A percentile compares a stretch with the other conserved stretches of the same genome.
These are phyloP conservation scores for Sicus ferrugineus DNA, from an alignment of 2,888 invertebrate genomes.

Conservation along the genomic window DNA sequence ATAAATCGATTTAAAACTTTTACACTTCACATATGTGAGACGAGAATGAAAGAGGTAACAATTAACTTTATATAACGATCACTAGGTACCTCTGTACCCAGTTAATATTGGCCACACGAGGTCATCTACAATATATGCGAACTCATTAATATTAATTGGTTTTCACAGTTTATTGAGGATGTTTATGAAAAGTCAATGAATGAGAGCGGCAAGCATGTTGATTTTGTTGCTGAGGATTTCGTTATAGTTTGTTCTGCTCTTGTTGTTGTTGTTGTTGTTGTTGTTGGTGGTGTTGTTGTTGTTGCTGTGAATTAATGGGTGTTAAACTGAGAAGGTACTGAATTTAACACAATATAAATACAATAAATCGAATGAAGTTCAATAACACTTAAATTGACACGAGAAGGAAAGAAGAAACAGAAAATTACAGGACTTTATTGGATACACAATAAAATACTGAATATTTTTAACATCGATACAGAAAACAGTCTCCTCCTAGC, in stretches of 20 bases:
- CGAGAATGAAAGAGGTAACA: too few relatives aligned
- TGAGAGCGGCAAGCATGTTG: neutral
- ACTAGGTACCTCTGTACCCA: neutral
- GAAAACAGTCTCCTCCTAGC: too few relatives aligned
- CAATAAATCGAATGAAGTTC: conserved; percentile 1
- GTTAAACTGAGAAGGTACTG: too few relatives aligned
- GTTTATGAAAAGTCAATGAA: neutral
- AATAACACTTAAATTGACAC: conserved; percentile 7
- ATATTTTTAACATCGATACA: too few relatives aligned
- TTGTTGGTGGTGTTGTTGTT: neutral
- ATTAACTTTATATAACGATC: too few relatives aligned
- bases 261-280: neutral
- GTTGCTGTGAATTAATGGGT: too few relatives aligned
- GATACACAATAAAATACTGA: too few relatives aligned
- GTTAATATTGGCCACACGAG: neutral
- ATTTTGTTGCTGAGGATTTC: neutral
- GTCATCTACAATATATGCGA: neutral
- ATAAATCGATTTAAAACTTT: too few relatives aligned
- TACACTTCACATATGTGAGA: too few relatives aligned
- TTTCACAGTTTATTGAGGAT: neutral
- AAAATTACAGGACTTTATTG: too few relatives aligned
- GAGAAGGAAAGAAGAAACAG: too few relatives aligned
- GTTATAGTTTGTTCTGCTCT: neutral
- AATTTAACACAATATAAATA: neutral
- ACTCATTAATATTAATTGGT: neutral